phyloP scores from a whole-genome alignment of 2,797 vertebrate species.

The Menidia menidia region DNA sequence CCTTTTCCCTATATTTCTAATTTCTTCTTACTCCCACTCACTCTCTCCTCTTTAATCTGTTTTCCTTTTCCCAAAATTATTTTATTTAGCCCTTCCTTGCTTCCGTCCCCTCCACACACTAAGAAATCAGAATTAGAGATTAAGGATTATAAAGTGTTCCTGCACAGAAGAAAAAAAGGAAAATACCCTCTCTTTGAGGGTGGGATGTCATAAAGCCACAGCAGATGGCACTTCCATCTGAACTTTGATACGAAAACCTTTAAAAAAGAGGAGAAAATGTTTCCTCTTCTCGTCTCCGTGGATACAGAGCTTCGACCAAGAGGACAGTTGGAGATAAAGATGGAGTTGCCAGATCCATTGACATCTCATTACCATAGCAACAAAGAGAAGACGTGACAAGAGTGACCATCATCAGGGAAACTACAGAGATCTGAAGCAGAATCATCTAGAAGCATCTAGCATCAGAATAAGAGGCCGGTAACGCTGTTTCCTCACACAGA shows the following conservation, averaged over 20 bases:
- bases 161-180: background rate
- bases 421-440: background rate
- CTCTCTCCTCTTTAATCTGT: background rate
- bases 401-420: conserved; percentile 29
- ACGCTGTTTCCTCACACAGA: too few species aligned
- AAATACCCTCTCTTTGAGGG: too few species aligned
- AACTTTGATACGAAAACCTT: conserved; percentile 9
- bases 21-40: background rate
- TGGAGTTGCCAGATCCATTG: conserved; percentile 54
- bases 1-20: background rate
- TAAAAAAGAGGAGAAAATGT: conserved; percentile 4
- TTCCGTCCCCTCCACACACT: background rate
- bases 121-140: background rate
- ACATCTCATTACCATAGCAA: conserved; percentile 61
- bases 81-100: too few species aligned
- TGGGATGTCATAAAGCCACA: conserved; percentile 2
- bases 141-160: background rate
- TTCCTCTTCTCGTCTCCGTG: conserved; percentile 39
- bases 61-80: background rate
- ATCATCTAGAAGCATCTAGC: background rate
- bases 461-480: too few species aligned
- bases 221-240: conserved; percentile 27
- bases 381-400: conserved; percentile 12
- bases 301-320: conserved; percentile 42
- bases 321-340: conserved; percentile 53